A percentile compares a stretch with the other conserved stretches of the same genome.
Evolutionary conservation across 2,888 invertebrate genomes (phyloP).

Genomic region (Drosophila imparisetae): DNA sequence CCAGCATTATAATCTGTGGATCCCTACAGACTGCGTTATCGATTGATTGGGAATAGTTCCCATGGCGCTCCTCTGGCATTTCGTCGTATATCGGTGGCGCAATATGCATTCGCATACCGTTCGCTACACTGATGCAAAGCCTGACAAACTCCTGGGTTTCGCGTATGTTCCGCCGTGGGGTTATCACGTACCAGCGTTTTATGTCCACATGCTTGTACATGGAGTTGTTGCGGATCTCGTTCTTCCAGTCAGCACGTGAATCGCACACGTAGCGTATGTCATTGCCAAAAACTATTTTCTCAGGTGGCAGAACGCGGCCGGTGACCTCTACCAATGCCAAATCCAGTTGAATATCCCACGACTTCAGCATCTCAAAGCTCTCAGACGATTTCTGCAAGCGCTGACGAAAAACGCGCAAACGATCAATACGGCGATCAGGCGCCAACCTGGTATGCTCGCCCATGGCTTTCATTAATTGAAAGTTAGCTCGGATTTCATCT

Average conservation of each 20-base stretch:
- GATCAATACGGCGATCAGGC: too few relatives aligned
- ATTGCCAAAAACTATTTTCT: constrained; percentile 87
- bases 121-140: constrained; percentile 83
- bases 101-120: constrained; percentile 85
- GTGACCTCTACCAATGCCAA: constrained; percentile 87
- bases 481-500: constrained; percentile 88
- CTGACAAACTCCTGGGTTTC: constrained; percentile 82
- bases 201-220: constrained; percentile 78
- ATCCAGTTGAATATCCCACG: constrained; percentile 91
- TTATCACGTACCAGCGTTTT: constrained; percentile 84
- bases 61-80: constrained; percentile 87
- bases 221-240: too few relatives aligned
- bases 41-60: constrained; percentile 87
- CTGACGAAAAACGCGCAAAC: too few relatives aligned
- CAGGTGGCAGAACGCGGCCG: constrained; percentile 88
- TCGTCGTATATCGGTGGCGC: constrained; percentile 83
- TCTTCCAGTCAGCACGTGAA: too few relatives aligned
- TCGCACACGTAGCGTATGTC: constrained; percentile 56
- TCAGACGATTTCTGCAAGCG: too few relatives aligned
- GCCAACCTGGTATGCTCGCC: too few relatives aligned
- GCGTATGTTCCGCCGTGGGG: constrained; percentile 65
- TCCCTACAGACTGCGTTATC: constrained; percentile 86
- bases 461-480: too few relatives aligned
- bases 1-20: constrained; percentile 88
- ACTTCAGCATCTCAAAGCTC: constrained; percentile 87